Conservation (phyloP, 2,888 invertebrate genomes). For the Nebria brevicollis region DNA sequence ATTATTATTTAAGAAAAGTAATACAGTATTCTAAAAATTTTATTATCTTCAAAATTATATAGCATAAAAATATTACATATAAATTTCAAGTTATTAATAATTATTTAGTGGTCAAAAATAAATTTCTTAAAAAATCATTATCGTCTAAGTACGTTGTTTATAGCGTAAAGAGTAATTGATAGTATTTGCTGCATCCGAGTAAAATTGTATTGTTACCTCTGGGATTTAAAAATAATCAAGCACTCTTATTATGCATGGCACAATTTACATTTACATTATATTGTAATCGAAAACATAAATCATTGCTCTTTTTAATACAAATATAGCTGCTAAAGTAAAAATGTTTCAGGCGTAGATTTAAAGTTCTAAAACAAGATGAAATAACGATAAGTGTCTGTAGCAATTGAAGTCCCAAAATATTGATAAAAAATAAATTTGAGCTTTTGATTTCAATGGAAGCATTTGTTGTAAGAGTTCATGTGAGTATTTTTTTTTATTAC, state of each 20-base stretch:
- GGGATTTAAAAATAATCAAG: background rate
- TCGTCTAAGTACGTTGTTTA: background rate
- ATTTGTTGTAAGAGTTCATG: background rate
- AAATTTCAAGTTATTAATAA: no score
- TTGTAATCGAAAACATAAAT: background rate
- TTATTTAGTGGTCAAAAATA: no score
- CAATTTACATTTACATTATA: background rate
- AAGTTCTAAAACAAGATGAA: no score
- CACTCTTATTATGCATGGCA: background rate
- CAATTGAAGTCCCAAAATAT: no score
- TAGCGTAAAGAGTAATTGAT: background rate
- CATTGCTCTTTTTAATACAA: background rate
- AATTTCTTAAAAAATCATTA: no score
- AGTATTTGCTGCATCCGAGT: background rate
- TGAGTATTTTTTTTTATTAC: constrained; percentile 2
- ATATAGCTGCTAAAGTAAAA: background rate
- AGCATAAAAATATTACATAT: no score
- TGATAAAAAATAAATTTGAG: no score
- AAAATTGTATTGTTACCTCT: background rate
- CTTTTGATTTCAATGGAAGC: background rate
- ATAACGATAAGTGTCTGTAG: no score
- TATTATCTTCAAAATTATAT: no score
- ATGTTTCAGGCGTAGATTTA: no score
- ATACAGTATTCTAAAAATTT: no score
- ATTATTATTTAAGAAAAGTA: no score